Evolutionary conservation across 2,113 vertebrate genomes (phyloP).

Genomic region (Clinocottus analis): DNA sequence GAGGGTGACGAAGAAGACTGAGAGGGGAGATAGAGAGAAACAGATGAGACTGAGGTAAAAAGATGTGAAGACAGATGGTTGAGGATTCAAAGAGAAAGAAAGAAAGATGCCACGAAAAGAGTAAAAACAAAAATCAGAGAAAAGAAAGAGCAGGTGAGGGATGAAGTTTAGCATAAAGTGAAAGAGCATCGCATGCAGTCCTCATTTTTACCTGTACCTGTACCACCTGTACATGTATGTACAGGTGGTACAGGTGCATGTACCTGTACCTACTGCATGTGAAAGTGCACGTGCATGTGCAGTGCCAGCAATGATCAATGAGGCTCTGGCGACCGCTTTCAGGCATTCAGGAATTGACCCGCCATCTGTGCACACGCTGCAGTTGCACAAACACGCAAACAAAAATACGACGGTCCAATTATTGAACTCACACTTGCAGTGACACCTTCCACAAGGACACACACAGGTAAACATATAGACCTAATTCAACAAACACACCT

Average conservation of each 20-base stretch:
- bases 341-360: conserved; percentile 56
- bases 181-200: background rate
- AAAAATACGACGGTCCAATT: conserved; percentile 22
- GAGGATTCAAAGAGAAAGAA: background rate
- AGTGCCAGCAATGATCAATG: conserved; percentile 59
- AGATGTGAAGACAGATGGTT: conserved; percentile 22
- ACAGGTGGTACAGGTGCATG: background rate
- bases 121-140: background rate
- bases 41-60: background rate
- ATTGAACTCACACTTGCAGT: conserved; percentile 44
- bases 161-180: conserved; percentile 2
- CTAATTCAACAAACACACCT: conserved; percentile 25
- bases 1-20: background rate
- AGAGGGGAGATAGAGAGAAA: conserved; percentile 15
- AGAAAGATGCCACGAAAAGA: background rate
- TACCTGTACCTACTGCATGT: background rate
- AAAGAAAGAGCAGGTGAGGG: background rate
- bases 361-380: conserved; percentile 26
- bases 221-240: background rate
- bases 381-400: conserved; percentile 57
- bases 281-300: background rate
- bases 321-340: conserved; percentile 18
- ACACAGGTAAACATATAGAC: conserved; percentile 52
- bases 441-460: conserved; percentile 53
- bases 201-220: conserved; percentile 9